Percentiles rank a stretch among this genome's conserved stretches.
These are phyloP conservation scores for Drosophila hydei DNA, from an alignment of 1,140 invertebrate genomes.

Conservation along the genomic window DNA sequence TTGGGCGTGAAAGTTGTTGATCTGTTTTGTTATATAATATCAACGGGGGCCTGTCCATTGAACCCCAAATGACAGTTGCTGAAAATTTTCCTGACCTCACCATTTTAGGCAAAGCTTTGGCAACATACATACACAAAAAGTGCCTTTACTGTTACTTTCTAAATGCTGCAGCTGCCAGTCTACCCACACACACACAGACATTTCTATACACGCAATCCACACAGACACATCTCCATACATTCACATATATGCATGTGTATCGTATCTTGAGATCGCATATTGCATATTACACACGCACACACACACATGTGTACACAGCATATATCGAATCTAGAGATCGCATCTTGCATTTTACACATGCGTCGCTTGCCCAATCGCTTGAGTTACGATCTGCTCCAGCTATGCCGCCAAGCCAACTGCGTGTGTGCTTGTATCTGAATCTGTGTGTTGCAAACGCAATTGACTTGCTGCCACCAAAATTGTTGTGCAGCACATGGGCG, in stretches of 20 bases:
- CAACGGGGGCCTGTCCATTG: constrained; percentile 57
- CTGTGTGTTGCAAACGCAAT: constrained; percentile 56
- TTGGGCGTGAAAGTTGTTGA: constrained; percentile 80
- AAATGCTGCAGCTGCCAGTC: constrained; percentile 57
- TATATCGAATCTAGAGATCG: constrained; percentile 50
- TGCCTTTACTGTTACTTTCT: constrained; percentile 64
- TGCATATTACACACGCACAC: not conserved
- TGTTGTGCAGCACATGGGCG: constrained; percentile 13
- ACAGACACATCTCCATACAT: constrained; percentile 10
- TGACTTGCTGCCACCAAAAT: constrained; percentile 25
- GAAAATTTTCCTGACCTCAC: constrained; percentile 68
- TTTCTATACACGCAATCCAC: constrained; percentile 18
- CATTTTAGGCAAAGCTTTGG: constrained; percentile 1
- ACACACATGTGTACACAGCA: constrained; percentile 11
- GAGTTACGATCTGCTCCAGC: constrained; percentile 69
- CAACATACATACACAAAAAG: constrained; percentile 2
- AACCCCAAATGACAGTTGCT: constrained; percentile 75
- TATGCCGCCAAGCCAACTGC: constrained; percentile 47
- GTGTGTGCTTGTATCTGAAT: not conserved
- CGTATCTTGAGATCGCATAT: no score
- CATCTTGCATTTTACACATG: constrained; percentile 71
- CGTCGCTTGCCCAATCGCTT: constrained; percentile 62
- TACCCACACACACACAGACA: constrained; percentile 18
- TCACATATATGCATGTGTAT: no score
- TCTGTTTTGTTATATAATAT: constrained; percentile 75